Base-by-base conservation (phyloP, 2,888 invertebrate species). In the Scaptomyza caliginosa region DNA sequence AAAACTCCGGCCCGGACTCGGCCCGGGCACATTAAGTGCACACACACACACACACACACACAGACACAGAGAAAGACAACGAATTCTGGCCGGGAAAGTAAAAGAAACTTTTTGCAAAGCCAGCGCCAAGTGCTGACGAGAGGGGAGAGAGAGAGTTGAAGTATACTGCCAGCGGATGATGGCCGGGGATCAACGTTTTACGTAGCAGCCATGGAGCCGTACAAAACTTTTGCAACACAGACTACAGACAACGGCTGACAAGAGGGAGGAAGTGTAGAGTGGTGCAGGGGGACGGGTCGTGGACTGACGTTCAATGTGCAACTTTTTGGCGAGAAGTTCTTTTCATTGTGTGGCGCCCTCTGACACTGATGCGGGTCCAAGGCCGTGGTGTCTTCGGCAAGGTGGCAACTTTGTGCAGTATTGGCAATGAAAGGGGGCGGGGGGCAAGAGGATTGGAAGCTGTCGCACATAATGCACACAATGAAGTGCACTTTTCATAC, bases 401-500 rank as follows among this genome's bases (percentile, higher is more conserved):
- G 43, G 17, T 28, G 43, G 26, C 43, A 17, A 43, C 24, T 2
- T 43, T 17, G 6, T 6, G 23, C 11, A 13, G n/a, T 39, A 16
- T 10, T 26, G 10, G 50, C 43, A 36, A 48, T 28, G 11, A 6
- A 30, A n/a, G 32, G 13, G 32, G 13, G 5, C 4, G 32, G 32
- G 36, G 36, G 17, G 36, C 4, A 36, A 4, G 40, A 51, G 39
- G 54, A 30, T 60, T 65, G 62, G 64, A 40, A 69, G 72, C 84
- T 82, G 86, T 88, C 88, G 77, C 77, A 73, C 65, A 74, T 86
- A 89, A 90, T 89, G 82, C 86, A 83, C 86, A 88, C 81, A 89
- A 89, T 90, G 88, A 89, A 89, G 90, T 90, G 89, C 74, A 89
- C 88, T 78, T 82, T 77, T 88, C 87, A 88, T 86, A 88, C 81